Conservation (phyloP, 2,797 vertebrate species). For the Coccyzus lansbergi region DNA sequence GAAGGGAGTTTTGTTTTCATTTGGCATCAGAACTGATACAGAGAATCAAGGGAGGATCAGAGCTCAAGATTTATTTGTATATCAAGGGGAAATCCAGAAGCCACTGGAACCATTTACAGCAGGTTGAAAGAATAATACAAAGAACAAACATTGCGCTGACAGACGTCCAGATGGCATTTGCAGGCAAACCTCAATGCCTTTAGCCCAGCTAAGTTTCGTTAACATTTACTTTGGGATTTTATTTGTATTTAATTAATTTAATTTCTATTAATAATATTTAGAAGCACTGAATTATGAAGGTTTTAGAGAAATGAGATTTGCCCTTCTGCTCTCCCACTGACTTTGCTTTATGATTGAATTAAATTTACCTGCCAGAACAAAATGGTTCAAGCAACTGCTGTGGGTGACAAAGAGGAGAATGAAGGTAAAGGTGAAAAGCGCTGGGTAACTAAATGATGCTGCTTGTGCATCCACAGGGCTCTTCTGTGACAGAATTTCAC, state of each 20-base stretch:
- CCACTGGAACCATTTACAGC: slow-evolving; percentile 42
- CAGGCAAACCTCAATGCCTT: not conserved
- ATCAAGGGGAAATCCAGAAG: slow-evolving; percentile 52
- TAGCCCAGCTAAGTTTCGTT: not conserved
- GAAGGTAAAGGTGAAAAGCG: not conserved
- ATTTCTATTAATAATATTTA: not conserved
- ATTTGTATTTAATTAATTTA: not conserved
- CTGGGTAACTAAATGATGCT: not conserved
- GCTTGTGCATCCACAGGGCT: not conserved
- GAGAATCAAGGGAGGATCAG: slow-evolving; percentile 27
- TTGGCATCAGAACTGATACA: slow-evolving; percentile 39
- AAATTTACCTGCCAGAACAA: not conserved
- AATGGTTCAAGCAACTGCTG: not conserved
- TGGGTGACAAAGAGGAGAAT: not conserved
- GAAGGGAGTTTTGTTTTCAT: slow-evolving; percentile 41
- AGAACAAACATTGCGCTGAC: not conserved
- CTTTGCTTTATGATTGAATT: not conserved
- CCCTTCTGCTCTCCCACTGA: accelerated
- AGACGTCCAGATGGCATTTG: not conserved
- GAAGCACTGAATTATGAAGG: not conserved
- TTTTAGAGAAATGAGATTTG: not conserved
- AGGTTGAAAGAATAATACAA: not conserved
- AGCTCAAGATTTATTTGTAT: slow-evolving; percentile 19
- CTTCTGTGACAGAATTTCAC: not conserved
- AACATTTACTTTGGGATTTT: not conserved